These are phyloP conservation scores for Aphodius granarius DNA, from an alignment of 2,888 invertebrate genomes.

Conservation along the genomic window DNA sequence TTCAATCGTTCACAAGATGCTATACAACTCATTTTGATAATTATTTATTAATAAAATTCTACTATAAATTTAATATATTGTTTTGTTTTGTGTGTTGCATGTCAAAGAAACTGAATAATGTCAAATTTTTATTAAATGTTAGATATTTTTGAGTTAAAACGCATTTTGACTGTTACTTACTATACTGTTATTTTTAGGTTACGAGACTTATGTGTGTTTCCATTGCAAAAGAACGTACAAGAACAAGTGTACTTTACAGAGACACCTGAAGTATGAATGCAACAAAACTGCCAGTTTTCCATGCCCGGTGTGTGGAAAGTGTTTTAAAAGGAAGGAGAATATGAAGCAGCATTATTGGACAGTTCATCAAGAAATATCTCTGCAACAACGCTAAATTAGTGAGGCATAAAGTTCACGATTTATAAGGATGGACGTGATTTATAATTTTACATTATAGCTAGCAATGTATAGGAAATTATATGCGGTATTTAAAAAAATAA, in stretches of 20 bases:
- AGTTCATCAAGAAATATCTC: neutral
- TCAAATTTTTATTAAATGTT: neutral
- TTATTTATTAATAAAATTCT: neutral
- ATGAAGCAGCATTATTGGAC: neutral
- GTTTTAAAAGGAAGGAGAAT: neutral
- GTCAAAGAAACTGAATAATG: no score
- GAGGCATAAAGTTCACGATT: no score
- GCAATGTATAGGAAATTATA: no score
- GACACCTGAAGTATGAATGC: neutral
- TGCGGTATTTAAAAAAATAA: no score
- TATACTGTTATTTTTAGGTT: neutral
- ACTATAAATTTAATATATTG: neutral
- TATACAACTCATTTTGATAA: no score
- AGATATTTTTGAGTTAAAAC: neutral
- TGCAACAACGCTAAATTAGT: neutral
- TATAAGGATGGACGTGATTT: no score
- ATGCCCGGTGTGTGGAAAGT: neutral
- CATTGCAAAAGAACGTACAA: neutral
- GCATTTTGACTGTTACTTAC: neutral
- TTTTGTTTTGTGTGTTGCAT: no score
- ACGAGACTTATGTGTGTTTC: neutral
- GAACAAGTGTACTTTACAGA: neutral
- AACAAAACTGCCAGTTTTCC: neutral
- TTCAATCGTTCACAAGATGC: neutral
- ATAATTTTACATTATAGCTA: no score